Evolutionary conservation across 92 coral and sea anemone species (phyloP).

Genomic region (Anthopleura xanthogrammica): DNA sequence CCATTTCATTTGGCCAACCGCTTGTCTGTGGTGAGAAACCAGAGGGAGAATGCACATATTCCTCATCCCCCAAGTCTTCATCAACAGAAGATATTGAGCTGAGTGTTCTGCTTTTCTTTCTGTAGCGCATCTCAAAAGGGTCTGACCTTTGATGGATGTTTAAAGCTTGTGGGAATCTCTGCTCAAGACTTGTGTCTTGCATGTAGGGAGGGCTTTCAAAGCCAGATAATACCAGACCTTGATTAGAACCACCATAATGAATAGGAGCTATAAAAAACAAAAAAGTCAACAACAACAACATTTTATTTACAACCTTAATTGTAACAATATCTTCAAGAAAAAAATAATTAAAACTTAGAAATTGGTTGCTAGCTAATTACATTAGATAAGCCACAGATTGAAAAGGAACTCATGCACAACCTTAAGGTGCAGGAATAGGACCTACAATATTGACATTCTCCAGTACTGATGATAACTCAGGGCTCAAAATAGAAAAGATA

Average conservation of each 20-base stretch:
- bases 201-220: constrained; percentile 73
- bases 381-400: neutral
- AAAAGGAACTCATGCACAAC: neutral
- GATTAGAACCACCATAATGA: constrained; percentile 64
- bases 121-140: constrained; percentile 79
- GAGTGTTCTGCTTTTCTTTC: constrained; percentile 86
- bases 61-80: constrained; percentile 91
- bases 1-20: constrained; percentile 82
- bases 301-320: no score
- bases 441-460: neutral
- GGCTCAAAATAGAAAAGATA: no score
- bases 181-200: constrained; percentile 70
- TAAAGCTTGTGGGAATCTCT: constrained; percentile 72
- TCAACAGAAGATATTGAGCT: constrained; percentile 91
- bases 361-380: no score
- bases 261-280: constrained; percentile 57
- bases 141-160: constrained; percentile 80
- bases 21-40: constrained; percentile 81
- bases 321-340: no score
- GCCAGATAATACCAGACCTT: constrained; percentile 60
- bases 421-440: no score
- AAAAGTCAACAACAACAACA: neutral
- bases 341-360: no score
- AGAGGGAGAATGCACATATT: constrained; percentile 83
- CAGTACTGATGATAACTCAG: neutral